Evolutionary conservation across 2,888 invertebrate genomes (phyloP).

Genomic region (Dusona sp.): DNA sequence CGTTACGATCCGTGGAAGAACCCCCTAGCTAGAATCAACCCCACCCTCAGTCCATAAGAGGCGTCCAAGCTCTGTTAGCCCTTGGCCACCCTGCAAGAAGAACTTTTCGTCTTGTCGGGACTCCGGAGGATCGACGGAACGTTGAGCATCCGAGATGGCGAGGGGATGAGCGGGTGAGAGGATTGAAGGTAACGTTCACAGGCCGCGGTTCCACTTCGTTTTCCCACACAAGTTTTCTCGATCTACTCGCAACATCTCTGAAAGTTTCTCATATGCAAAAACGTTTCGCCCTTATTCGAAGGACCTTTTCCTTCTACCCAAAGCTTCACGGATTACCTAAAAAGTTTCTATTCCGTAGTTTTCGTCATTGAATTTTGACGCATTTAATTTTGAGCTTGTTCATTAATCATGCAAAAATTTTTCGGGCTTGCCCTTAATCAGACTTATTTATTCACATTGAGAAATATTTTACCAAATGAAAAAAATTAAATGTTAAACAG

Average conservation of each 20-base stretch:
- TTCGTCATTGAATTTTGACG: background rate
- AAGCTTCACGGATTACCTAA: slow-evolving; percentile 12
- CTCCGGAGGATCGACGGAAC: slow-evolving; percentile 47
- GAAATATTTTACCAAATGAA: background rate
- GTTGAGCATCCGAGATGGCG: slow-evolving; percentile 62
- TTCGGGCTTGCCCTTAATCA: too few species aligned
- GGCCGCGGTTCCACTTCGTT: slow-evolving; percentile 77
- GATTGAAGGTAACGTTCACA: slow-evolving; percentile 65
- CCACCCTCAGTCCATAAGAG: slow-evolving; percentile 52
- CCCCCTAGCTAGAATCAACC: slow-evolving; percentile 58
- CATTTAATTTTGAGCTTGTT: background rate
- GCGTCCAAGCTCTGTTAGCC: slow-evolving; percentile 58
- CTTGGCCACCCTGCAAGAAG: slow-evolving; percentile 73
- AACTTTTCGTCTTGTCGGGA: slow-evolving; percentile 82
- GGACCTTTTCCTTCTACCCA: slow-evolving; percentile 30
- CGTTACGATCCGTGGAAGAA: slow-evolving; percentile 73
- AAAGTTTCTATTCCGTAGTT: background rate
- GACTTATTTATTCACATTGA: background rate
- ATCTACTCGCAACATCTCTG: slow-evolving; percentile 59
- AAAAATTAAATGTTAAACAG: background rate
- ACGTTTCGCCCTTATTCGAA: slow-evolving; percentile 38
- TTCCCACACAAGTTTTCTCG: slow-evolving; percentile 80
- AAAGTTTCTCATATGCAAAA: slow-evolving; percentile 61
- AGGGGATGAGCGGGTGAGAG: slow-evolving; percentile 47
- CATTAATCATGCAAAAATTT: too few species aligned